phyloP scores from a whole-genome alignment of 1,140 invertebrate species.

The Chionoecetes opilio region DNA sequence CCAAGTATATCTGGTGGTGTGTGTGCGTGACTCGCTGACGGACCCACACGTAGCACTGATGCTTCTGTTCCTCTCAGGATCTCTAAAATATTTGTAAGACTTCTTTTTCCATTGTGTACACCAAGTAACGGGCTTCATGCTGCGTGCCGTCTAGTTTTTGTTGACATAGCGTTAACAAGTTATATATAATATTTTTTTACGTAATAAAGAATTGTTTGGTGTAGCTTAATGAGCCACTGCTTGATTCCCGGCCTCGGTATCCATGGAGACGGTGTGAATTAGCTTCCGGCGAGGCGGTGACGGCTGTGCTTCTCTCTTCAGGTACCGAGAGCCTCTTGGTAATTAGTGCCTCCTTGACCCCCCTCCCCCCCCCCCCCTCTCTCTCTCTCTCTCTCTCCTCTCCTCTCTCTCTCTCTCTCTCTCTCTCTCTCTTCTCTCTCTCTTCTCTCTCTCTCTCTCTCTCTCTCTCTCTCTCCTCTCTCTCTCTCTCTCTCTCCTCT shows the following conservation, averaged over 20 bases:
- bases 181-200: too few species aligned
- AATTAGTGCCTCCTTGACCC: background rate
- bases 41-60: too few species aligned
- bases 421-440: background rate
- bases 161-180: background rate
- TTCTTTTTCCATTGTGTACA: too few species aligned
- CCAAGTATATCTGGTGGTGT: too few species aligned
- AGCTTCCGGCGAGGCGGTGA: background rate
- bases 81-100: too few species aligned
- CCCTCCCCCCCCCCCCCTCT: background rate
- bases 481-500: background rate
- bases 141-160: background rate
- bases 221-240: background rate
- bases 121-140: too few species aligned
- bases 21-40: too few species aligned
- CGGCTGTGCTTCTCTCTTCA: background rate
- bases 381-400: background rate
- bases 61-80: too few species aligned
- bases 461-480: background rate
- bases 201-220: background rate
- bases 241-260: background rate
- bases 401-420: background rate
- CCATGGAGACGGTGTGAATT: constrained; percentile 14
- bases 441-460: background rate
- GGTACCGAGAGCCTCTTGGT: too few species aligned